Evolutionary conservation across 2,797 vertebrate genomes (phyloP).

Genomic region (Thunnus albacares): DNA sequence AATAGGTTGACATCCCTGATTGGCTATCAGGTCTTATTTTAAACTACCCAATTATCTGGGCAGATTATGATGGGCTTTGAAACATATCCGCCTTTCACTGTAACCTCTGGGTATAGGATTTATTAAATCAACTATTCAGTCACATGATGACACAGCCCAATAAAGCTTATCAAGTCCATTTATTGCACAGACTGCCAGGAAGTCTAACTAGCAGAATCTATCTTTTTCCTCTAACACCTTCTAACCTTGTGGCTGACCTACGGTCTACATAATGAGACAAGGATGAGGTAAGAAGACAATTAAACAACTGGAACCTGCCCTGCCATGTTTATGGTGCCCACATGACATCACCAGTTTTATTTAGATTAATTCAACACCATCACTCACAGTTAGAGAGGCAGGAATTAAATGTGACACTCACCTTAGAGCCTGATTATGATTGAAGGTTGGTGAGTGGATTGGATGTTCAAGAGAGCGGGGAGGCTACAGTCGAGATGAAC

Average conservation of each 20-base stretch:
- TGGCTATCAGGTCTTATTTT: slow-evolving; percentile 68
- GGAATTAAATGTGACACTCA: slow-evolving; percentile 53
- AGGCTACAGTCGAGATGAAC: neutral
- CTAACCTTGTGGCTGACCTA: slow-evolving; percentile 40
- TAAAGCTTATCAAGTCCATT: slow-evolving; percentile 65
- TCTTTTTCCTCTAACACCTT: slow-evolving; percentile 36
- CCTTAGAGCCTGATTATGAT: slow-evolving; percentile 51
- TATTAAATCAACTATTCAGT: slow-evolving; percentile 65
- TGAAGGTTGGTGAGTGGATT: neutral
- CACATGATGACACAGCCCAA: slow-evolving; percentile 57
- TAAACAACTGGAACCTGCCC: slow-evolving; percentile 32
- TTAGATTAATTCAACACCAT: slow-evolving; percentile 39
- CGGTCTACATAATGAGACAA: slow-evolving; percentile 46
- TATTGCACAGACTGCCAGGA: slow-evolving; percentile 30
- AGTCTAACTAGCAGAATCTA: slow-evolving; percentile 32
- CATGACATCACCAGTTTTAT: slow-evolving; percentile 48
- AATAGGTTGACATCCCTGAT: slow-evolving; percentile 50
- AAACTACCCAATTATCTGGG: slow-evolving; percentile 70
- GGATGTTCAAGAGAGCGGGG: neutral
- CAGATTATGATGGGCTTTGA: slow-evolving; percentile 58
- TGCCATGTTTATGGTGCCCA: slow-evolving; percentile 47
- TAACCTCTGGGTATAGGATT: slow-evolving; percentile 65
- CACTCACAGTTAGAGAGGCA: slow-evolving; percentile 45
- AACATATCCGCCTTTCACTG: slow-evolving; percentile 57
- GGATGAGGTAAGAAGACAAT: slow-evolving; percentile 49